Evolutionary conservation across 2,888 invertebrate genomes (phyloP).

Genomic region (Sicus ferrugineus): DNA sequence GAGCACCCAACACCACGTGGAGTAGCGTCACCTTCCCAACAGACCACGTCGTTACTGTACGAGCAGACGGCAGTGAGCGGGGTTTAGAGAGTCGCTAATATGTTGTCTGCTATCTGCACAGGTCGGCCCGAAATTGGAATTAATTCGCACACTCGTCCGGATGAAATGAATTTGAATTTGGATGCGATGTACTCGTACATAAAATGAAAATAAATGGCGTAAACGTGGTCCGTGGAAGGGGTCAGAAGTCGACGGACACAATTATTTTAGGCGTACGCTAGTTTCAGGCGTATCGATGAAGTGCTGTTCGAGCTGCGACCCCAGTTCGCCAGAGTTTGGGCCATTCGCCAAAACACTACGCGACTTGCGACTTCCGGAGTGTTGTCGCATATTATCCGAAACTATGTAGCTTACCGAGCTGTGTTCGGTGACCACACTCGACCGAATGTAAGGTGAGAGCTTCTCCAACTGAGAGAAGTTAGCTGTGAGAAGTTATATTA

Average conservation of each 20-base stretch:
- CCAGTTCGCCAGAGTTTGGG: no score
- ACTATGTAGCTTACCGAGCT: no score
- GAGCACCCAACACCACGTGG: not conserved
- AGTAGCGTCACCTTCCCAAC: not conserved
- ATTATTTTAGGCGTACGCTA: no score
- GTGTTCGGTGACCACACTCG: no score
- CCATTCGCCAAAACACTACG: no score
- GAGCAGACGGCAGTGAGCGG: not conserved
- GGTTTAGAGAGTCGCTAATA: slow-evolving; percentile 29
- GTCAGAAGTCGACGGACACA: slow-evolving; percentile 15
- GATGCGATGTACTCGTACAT: slow-evolving; percentile 15
- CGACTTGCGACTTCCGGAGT: no score
- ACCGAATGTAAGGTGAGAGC: no score
- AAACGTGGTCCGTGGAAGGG: slow-evolving; percentile 5
- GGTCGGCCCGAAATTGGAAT: slow-evolving; percentile 26
- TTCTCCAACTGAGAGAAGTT: no score
- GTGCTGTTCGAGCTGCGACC: no score
- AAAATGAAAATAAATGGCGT: slow-evolving; percentile 12
- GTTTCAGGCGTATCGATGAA: no score
- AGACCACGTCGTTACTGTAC: not conserved
- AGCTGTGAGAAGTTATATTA: no score
- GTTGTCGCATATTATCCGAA: no score
- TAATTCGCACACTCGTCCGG: slow-evolving; percentile 32
- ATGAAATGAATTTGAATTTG: slow-evolving; percentile 34
- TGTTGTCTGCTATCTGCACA: slow-evolving; percentile 40